Percentiles rank a stretch among this genome's conserved stretches.
Conservation (phyloP, 2,797 vertebrate species). For the Spizella passerina region DNA sequence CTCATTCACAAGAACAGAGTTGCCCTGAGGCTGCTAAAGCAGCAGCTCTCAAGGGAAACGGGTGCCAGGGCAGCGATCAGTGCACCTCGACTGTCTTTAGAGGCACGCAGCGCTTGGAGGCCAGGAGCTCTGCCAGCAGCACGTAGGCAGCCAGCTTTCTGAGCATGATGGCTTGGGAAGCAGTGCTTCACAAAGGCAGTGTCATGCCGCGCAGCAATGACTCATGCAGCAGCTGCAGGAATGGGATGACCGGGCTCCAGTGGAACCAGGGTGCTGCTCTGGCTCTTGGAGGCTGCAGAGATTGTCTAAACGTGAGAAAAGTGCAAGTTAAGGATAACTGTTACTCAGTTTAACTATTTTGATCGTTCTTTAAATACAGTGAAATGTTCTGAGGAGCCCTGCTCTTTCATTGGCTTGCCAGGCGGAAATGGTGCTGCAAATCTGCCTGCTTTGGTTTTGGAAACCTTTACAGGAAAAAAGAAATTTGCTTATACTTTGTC, state of each 20-base stretch:
- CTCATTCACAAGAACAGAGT: background rate
- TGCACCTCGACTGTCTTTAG: background rate
- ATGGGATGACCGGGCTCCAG: background rate
- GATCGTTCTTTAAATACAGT: background rate
- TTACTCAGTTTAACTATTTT: background rate
- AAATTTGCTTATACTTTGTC: background rate
- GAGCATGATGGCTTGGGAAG: constrained; percentile 19
- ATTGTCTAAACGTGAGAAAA: background rate
- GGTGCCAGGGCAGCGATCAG: background rate
- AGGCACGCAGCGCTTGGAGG: background rate
- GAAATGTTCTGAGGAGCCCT: background rate
- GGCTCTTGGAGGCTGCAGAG: background rate
- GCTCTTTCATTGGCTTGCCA: background rate
- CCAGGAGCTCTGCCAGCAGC: background rate
- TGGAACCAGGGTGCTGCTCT: background rate
- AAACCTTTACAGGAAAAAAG: constrained; percentile 2
- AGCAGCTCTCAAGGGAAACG: background rate
- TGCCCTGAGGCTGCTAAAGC: background rate
- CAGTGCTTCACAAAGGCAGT: background rate
- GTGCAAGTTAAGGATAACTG: background rate
- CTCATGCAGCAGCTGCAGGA: background rate
- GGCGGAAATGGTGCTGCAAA: background rate
- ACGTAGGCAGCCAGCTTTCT: background rate
- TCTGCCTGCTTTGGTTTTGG: constrained; percentile 31
- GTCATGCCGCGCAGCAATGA: background rate